phyloP scores from a whole-genome alignment of 2,797 vertebrate genomes.

The Gymnocypris eckloni region DNA sequence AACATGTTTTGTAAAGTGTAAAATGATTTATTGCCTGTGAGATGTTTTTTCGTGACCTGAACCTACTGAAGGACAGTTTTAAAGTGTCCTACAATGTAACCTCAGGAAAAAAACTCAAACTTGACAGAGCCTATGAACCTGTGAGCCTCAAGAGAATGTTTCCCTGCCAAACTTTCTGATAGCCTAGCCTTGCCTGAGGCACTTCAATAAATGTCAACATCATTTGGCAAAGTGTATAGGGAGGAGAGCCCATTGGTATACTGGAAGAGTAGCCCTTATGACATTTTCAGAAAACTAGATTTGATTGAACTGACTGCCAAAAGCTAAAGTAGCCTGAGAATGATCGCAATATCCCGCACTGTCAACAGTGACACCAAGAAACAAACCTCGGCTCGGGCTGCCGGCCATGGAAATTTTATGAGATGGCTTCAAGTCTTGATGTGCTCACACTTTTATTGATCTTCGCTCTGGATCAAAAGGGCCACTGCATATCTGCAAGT shows the following conservation, averaged over 20 bases:
- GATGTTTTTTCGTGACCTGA: background rate
- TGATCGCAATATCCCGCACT: slow-evolving; percentile 12
- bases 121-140: slow-evolving; percentile 28
- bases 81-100: slow-evolving; percentile 16
- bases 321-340: slow-evolving; percentile 1
- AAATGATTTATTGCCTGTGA: background rate
- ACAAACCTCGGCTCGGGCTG: slow-evolving; percentile 47
- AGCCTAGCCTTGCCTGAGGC: slow-evolving; percentile 21
- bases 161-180: slow-evolving; percentile 18
- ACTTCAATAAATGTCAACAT: slow-evolving; percentile 41
- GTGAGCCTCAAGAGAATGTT: slow-evolving; percentile 20
- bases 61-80: slow-evolving; percentile 19
- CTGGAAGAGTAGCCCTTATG: background rate
- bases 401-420: slow-evolving; percentile 56
- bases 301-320: slow-evolving; percentile 40
- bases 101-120: slow-evolving; percentile 1
- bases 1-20: background rate
- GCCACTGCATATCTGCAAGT: slow-evolving; percentile 21
- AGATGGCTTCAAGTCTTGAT: slow-evolving; percentile 59
- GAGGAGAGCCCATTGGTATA: slow-evolving; percentile 23
- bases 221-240: slow-evolving; percentile 28
- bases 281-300: slow-evolving; percentile 18
- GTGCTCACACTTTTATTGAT: slow-evolving; percentile 71
- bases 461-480: slow-evolving; percentile 60
- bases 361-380: slow-evolving; percentile 37